phyloP scores from a whole-genome alignment of 2,888 invertebrate species.

The Lasioglossum morio region DNA sequence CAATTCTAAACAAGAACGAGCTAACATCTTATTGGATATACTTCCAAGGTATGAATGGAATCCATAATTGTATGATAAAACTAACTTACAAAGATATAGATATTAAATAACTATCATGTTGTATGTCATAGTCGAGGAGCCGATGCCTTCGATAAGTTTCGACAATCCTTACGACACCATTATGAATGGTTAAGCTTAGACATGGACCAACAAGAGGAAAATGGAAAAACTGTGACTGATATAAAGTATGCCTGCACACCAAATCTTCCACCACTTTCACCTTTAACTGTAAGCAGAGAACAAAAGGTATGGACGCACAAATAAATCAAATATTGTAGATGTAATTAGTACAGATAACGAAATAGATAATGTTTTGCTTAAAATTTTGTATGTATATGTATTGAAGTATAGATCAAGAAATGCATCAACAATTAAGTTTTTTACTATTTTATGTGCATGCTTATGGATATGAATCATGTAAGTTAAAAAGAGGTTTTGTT shows the following conservation, averaged over 20 bases:
- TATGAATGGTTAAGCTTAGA: slow-evolving; percentile 87
- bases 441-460: slow-evolving; percentile 54
- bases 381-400: background rate
- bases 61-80: background rate
- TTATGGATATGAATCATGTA: slow-evolving; percentile 62
- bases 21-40: slow-evolving; percentile 77
- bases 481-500: slow-evolving; percentile 46
- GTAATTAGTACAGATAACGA: background rate
- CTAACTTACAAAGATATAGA: background rate
- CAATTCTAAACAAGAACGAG: slow-evolving; percentile 67
- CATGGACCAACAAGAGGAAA: slow-evolving; percentile 79
- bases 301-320: slow-evolving; percentile 72
- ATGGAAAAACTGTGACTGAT: slow-evolving; percentile 51
- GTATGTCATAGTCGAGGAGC: slow-evolving; percentile 73
- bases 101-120: background rate
- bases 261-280: slow-evolving; percentile 79
- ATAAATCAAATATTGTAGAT: background rate
- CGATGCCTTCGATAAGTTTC: slow-evolving; percentile 86
- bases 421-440: slow-evolving; percentile 39
- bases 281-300: slow-evolving; percentile 77
- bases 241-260: slow-evolving; percentile 57
- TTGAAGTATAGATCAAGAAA: background rate
- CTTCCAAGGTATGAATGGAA: slow-evolving; percentile 74
- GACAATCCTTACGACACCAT: slow-evolving; percentile 86
- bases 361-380: background rate